A percentile compares a stretch with the other conserved stretches of the same genome.
phyloP scores from a whole-genome alignment of 2,797 vertebrate genomes.

The Fistularia commersonii region DNA sequence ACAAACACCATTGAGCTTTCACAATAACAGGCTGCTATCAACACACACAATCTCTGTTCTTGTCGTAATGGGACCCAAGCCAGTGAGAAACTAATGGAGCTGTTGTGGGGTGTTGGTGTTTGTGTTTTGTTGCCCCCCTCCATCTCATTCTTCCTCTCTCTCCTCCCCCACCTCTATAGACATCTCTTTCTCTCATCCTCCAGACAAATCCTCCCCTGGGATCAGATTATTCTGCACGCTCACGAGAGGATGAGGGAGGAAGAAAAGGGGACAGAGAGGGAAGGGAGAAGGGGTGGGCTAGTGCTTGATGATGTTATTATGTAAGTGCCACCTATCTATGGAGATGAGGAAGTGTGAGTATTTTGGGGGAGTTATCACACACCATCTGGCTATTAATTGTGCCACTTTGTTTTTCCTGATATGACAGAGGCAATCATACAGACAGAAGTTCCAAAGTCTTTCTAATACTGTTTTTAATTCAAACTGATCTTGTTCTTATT shows the following conservation, averaged over 20 bases:
- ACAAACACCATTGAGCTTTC: slow-evolving; percentile 30
- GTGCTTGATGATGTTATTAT: slow-evolving; percentile 71
- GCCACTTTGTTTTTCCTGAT: neutral
- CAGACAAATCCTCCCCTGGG: slow-evolving; percentile 69
- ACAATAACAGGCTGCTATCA: slow-evolving; percentile 44
- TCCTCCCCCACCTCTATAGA: slow-evolving; percentile 22
- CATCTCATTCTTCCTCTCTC: neutral
- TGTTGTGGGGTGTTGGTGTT: slow-evolving; percentile 29
- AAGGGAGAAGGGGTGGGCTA: slow-evolving; percentile 7
- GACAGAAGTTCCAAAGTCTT: no score
- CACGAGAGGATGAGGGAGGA: slow-evolving; percentile 42
- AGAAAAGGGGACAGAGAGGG: slow-evolving; percentile 7
- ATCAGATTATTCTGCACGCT: slow-evolving; percentile 72
- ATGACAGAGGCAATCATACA: neutral
- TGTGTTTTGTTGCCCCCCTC: slow-evolving; percentile 17
- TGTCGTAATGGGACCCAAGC: slow-evolving; percentile 39
- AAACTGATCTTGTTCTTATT: neutral
- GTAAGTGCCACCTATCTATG: slow-evolving; percentile 67
- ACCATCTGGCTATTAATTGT: slow-evolving; percentile 11
- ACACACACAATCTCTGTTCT: slow-evolving; percentile 47
- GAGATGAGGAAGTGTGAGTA: slow-evolving; percentile 55
- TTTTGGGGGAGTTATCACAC: slow-evolving; percentile 19
- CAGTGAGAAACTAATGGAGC: slow-evolving; percentile 41
- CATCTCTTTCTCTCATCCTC: slow-evolving; percentile 51
- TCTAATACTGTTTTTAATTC: neutral